A percentile compares a stretch with the other conserved stretches of the same genome.
Conservation (phyloP, 2,888 invertebrate genomes). For the Mylabris sibirica region DNA sequence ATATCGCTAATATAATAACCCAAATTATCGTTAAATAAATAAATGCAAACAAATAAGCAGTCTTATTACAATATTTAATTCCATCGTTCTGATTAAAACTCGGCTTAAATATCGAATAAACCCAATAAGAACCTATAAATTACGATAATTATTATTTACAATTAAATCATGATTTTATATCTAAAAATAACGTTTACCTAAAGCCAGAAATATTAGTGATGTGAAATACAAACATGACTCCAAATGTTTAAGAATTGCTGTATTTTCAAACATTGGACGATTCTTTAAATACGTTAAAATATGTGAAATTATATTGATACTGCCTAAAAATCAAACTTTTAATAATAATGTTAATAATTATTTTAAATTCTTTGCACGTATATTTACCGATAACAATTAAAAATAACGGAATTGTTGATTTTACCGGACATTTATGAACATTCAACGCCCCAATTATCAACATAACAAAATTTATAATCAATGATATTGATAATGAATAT, state of each 20-base stretch:
- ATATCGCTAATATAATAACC: conserved; percentile 33
- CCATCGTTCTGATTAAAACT: conserved; percentile 41
- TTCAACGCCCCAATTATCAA: conserved; percentile 49
- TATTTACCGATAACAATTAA: conserved; percentile 50
- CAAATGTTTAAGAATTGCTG: conserved; percentile 36
- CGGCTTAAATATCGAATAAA: conserved; percentile 45
- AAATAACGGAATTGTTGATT: conserved; percentile 53
- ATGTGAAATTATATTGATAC: conserved; percentile 50
- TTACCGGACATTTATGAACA: conserved; percentile 50
- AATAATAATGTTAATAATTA: not conserved
- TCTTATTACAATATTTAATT: conserved; percentile 49
- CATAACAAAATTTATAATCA: conserved; percentile 47
- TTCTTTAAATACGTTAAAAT: conserved; percentile 39
- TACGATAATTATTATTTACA: not conserved
- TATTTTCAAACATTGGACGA: conserved; percentile 35
- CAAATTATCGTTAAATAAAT: conserved; percentile 43
- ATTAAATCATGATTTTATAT: not conserved
- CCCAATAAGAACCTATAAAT: conserved; percentile 40
- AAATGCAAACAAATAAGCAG: conserved; percentile 51
- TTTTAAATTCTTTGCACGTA: not conserved
- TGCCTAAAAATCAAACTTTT: conserved; percentile 44
- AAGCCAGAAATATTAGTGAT: conserved; percentile 46
- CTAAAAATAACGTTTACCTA: conserved; percentile 43
- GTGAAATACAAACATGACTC: conserved; percentile 48
- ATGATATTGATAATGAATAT: conserved; percentile 44